Base-by-base conservation (phyloP, 2,888 invertebrate genomes). In the Merodon equestris region DNA sequence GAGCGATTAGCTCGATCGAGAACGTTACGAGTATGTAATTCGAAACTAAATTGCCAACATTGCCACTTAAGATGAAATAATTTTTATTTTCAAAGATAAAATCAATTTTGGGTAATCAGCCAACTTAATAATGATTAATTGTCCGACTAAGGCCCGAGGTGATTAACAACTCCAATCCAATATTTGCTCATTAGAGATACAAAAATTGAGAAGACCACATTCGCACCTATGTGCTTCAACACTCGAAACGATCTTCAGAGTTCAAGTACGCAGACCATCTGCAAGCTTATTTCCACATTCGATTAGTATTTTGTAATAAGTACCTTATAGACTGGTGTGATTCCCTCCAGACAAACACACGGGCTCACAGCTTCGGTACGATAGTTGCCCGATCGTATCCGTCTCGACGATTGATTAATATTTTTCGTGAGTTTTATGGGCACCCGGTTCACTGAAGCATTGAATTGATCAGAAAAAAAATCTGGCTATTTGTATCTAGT, bases 351-450 rank as follows among this genome's bases (percentile, higher is more conserved):
- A 27, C 27, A 27, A 27, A 7, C 2, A 27, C 27, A 27, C n/a
- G n/a, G n/a, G n/a, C n/a, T n/a, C n/a, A n/a, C n/a, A 27, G 7
- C 27, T 27, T 7, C 27, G 7, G 27, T 27, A 27, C 7, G 27
- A 27, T 2, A 27, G 27, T 27, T 27, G 27, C 27, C 27, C n/a
- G n/a, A n/a, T n/a, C n/a, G n/a, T n/a, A n/a, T n/a, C n/a, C n/a
- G n/a, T 36, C 51, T 47, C 15, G 58, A 60, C 60, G 53, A 68
- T 53, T 68, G 68, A 68, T 60, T 68, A 60, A 47, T 60, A 60
- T 53, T 51, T 60, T 60, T 68, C 47, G 60, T 53, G 47, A 53
- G 68, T 68, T 60, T 70, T 60, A 70, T 70, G 60, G 70, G 70
- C 70, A 47, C 60, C 53, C 54, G 54, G 60, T 54, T 60, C 54